Percentiles rank a stretch among this genome's conserved stretches.
Conservation (phyloP, 2,888 invertebrate genomes). For the Tromatobia lineatoria region DNA sequence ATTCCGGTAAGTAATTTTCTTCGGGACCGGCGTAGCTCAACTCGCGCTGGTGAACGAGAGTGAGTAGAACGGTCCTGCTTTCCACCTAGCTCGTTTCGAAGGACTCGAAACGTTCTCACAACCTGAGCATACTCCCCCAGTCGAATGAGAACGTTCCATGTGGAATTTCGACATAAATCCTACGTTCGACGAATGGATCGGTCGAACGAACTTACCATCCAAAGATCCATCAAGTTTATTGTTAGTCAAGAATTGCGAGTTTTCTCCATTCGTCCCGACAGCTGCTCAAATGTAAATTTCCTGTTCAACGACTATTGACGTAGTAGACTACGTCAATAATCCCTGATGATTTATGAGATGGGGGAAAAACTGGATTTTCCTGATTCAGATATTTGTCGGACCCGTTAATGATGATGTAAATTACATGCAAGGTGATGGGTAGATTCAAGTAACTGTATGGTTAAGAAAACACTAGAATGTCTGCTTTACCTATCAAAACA, state of each 20-base stretch:
- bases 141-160: constrained; percentile 24
- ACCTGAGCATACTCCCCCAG: not conserved
- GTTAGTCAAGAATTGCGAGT: constrained; percentile 15
- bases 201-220: constrained; percentile 21
- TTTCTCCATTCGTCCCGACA: not conserved
- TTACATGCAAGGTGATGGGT: not conserved
- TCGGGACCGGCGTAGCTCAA: constrained; percentile 43
- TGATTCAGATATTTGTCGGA: not conserved
- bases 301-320: not conserved
- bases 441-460: no score
- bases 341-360: not conserved
- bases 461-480: no score
- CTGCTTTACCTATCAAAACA: no score
- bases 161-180: constrained; percentile 59
- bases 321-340: no score
- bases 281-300: not conserved
- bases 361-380: not conserved
- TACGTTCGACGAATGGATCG: constrained; percentile 25
- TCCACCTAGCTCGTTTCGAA: constrained; percentile 28
- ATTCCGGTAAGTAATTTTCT: constrained; percentile 70
- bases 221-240: not conserved
- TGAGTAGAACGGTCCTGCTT: constrained; percentile 24
- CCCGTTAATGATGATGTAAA: not conserved
- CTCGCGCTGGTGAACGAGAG: constrained; percentile 33
- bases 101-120: not conserved